phyloP scores from a whole-genome alignment of 2,888 invertebrate species.

The Oligia strigilis region DNA sequence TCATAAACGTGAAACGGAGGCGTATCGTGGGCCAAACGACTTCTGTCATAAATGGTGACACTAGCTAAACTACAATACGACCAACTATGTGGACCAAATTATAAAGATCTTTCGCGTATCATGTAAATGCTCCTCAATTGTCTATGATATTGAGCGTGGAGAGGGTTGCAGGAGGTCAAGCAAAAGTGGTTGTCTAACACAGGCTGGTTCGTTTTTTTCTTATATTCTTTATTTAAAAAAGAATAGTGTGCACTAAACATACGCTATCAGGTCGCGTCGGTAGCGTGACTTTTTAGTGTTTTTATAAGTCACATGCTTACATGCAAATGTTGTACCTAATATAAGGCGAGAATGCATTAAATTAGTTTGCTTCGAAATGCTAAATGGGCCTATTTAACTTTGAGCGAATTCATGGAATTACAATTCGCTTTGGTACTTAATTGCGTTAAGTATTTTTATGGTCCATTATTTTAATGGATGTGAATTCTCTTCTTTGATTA shows the following conservation, averaged over 20 bases:
- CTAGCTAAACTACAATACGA: conserved; percentile 64
- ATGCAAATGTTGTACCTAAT: conserved; percentile 57
- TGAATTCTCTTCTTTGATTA: conserved; percentile 37
- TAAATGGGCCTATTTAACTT: conserved; percentile 42
- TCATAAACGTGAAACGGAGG: conserved; percentile 59
- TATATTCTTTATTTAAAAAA: conserved; percentile 39
- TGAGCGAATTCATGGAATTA: conserved; percentile 56
- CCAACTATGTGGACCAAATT: conserved; percentile 39
- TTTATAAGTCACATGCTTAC: conserved; percentile 60
- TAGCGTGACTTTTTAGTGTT: conserved; percentile 61
- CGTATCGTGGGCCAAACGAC: conserved; percentile 69
- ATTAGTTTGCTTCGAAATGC: conserved; percentile 54
- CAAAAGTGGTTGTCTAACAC: conserved; percentile 28
- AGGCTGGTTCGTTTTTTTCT: conserved; percentile 35
- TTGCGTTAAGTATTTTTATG: conserved; percentile 57
- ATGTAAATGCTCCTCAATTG: background rate
- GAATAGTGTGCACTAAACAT: conserved; percentile 67
- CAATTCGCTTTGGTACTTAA: conserved; percentile 41
- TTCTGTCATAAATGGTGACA: conserved; percentile 70
- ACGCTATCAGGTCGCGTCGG: conserved; percentile 61
- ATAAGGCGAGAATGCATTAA: conserved; percentile 58
- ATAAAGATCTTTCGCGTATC: conserved; percentile 11
- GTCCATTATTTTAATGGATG: conserved; percentile 38
- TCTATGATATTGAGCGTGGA: background rate
- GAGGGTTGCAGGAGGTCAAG: conserved; percentile 18